Base-by-base conservation (phyloP, 2,797 vertebrate species). In the Karalla daura region DNA sequence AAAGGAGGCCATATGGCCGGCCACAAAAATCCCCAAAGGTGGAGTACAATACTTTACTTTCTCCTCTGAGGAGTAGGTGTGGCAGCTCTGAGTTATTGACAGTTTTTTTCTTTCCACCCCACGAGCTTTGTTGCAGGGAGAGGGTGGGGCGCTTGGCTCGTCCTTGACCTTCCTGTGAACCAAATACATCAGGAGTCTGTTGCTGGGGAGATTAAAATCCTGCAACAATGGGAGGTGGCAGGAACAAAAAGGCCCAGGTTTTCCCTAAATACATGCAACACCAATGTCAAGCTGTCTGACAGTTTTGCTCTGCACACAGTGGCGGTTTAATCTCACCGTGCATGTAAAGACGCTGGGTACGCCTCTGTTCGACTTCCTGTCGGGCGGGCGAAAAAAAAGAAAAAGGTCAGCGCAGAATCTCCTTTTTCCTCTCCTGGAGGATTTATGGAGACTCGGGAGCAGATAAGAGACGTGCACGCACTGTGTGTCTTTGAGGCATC, bases 141-240 rank as follows among this genome's bases (percentile, higher is more conserved):
- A 73, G 68, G 86, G 77, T 23, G 72, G 85, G 63, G 79, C 56
- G 1, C 61, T 85, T 77, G 67, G 53, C 76, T 85, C 30, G 86
- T 90, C 91, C 93, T 93, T 93, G 91, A 93, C 91, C 91, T 88
- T 79, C 71, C 76, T 23, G 70, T 92, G 91, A 94, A 91, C 91
- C 85, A 60, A 76, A 88, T 86, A 74, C 84, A 88, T 88, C 84
- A 85, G 70, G 69, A 84, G 74, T 77, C 80, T 85, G 84, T 83
- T 74, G 81, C 85, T 58, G 73, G 78, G 80, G 79, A 86, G 88
- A 91, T 90, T 91, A 85, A 88, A 88, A 86, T 90, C 80, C 73
- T 47, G 66, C 70, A 80, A 90, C 82, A 87, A 88, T 85, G 74
- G 56, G 66, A 71, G 53, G 4, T 78, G 30, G 53, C 74, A 28